Evolutionary conservation across 2,888 invertebrate genomes (phyloP), one percentile per base, ranked within the genome.

Genomic region (Bhutanitis thaidina): DNA sequence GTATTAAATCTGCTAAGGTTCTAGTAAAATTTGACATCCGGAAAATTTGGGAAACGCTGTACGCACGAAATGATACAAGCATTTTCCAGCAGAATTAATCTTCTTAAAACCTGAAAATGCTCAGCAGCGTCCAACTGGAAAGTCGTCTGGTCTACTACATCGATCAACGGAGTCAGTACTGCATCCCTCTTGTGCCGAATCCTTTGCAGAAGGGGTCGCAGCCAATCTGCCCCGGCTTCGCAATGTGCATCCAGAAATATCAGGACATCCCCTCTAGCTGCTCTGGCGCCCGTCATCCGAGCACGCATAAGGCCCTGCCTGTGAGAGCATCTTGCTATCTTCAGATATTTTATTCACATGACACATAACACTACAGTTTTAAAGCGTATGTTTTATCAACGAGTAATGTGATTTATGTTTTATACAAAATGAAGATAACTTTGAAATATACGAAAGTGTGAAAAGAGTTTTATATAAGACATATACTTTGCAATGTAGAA

Each of bases 221-320:
- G 89, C 97, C 97, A 97, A 57, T 93, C 92, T 1, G 82, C 69
- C 39, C 91, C 92, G 1, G 92, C 93, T 87, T 98, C 97, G 80
- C 97, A 97, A 77, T 98, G 98, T 8, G 97, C 96, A 86, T 98
- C 98, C 50, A 97, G 90, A 82, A 98, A 98, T 38, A 97, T 90
- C 25, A 98, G 84, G 29, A 94, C 94, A 72, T 96, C 94, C 0
- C 96, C 97, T 0, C 90, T 87, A 0, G 98, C 96, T 1, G 91
- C 90, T 53, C 94, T 91, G 0, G 98, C 98, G 36, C 99, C 98
- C 30, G 58, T 93, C 48, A 97, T 85, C 15, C 98, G 92, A 0
- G 98, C 98, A 38, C 95, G 89, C 69, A 98, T 98, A 49, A 99
- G 88, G 1, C 98, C 98, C 71, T 95, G 92, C 44, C 95, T 92